Percentiles rank a stretch among this genome's conserved stretches.
Conservation (phyloP, 2,888 invertebrate species). For the Galerucella nymphaeae region DNA sequence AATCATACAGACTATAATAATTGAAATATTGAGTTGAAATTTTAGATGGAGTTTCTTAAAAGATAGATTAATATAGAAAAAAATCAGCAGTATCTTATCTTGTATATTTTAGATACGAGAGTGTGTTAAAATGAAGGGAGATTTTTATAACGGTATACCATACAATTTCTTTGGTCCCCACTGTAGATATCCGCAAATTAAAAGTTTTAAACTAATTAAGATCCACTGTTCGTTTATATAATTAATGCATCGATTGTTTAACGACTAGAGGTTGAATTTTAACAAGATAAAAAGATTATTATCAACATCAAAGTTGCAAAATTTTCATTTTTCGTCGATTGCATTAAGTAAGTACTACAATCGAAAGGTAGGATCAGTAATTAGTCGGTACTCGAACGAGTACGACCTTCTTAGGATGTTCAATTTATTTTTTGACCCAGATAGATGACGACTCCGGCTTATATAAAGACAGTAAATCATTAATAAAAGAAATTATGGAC, state of each 20-base stretch:
- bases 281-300: slow-evolving; percentile 5
- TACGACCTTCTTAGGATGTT: slow-evolving; percentile 22
- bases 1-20: too few relatives aligned
- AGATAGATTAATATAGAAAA: too few relatives aligned
- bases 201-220: too few relatives aligned
- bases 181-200: not conserved
- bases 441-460: slow-evolving; percentile 9
- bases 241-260: slow-evolving; percentile 2
- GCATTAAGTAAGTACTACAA: not conserved
- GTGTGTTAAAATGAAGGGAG: too few relatives aligned
- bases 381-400: not conserved
- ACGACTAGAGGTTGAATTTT: not conserved
- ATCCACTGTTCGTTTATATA: not conserved
- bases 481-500: slow-evolving; percentile 9
- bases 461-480: slow-evolving; percentile 10
- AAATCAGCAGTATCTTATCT: too few relatives aligned
- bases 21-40: too few relatives aligned
- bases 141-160: too few relatives aligned
- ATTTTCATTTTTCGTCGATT: slow-evolving; percentile 10
- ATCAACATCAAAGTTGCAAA: slow-evolving; percentile 10
- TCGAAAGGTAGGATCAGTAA: slow-evolving; percentile 10
- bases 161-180: too few relatives aligned
- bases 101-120: too few relatives aligned
- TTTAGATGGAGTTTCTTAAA: too few relatives aligned
- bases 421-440: slow-evolving; percentile 21